phyloP scores from a whole-genome alignment of 2,888 invertebrate species.

The Chironomus riparius region DNA sequence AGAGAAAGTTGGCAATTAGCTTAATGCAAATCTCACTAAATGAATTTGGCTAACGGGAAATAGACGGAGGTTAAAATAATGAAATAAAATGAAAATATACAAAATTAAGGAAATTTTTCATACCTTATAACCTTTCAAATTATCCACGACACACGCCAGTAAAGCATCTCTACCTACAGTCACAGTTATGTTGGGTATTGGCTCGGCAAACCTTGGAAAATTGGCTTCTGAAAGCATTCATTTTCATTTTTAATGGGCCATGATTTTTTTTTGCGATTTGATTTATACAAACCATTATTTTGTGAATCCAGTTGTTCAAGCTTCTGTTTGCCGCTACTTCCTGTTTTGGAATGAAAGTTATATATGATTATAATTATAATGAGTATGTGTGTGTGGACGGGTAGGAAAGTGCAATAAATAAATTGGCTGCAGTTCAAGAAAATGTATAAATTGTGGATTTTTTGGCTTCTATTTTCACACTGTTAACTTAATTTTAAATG shows the following conservation, averaged over 20 bases:
- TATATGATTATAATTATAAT: too few species aligned
- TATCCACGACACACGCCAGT: conserved; percentile 81
- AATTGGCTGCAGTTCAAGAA: neutral
- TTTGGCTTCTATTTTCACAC: too few species aligned
- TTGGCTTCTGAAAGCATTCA: conserved; percentile 34
- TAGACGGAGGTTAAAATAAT: neutral
- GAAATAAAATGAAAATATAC: neutral
- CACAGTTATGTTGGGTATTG: conserved; percentile 83
- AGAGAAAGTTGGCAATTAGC: conserved; percentile 4
- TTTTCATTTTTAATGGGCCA: neutral
- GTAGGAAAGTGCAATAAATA: neutral
- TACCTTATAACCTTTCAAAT: conserved; percentile 78
- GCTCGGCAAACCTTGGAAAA: conserved; percentile 76
- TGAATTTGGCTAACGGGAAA: neutral
- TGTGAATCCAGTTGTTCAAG: neutral
- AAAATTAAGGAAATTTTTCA: conserved; percentile 31
- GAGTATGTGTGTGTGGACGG: too few species aligned
- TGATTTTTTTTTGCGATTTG: neutral
- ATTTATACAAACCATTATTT: neutral
- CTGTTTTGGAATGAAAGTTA: neutral
- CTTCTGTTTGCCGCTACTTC: neutral
- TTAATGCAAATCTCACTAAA: conserved; percentile 5
- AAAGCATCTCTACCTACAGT: conserved; percentile 79
- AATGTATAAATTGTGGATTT: neutral
- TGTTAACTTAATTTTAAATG: too few species aligned